Evolutionary conservation across 2,888 invertebrate species (phyloP).

Genomic region (Gryllus longicercus): DNA sequence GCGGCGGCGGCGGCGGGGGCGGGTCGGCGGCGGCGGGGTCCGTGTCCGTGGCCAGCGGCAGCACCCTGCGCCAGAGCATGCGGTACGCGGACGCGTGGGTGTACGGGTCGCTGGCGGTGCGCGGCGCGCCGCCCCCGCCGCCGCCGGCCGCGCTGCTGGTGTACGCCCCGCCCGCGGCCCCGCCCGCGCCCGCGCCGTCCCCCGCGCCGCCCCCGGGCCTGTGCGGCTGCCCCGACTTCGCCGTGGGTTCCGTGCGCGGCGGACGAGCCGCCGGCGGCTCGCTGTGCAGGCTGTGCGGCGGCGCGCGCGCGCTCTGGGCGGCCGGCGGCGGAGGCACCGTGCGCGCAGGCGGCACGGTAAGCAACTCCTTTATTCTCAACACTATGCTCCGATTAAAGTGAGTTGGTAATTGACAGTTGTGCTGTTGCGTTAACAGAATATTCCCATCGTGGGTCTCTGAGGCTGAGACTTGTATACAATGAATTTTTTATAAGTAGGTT

Average conservation of each 20-base stretch:
- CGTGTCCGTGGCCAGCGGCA: not conserved
- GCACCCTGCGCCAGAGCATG: slow-evolving; percentile 52
- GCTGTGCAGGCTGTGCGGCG: slow-evolving; percentile 78
- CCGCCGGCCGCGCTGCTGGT: not conserved
- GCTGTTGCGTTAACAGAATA: too few relatives aligned
- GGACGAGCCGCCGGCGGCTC: slow-evolving; percentile 48
- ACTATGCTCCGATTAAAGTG: too few relatives aligned
- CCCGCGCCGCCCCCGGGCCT: not conserved
- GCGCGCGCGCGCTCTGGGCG: slow-evolving; percentile 68
- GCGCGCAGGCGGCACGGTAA: slow-evolving; percentile 28
- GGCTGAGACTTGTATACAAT: too few relatives aligned
- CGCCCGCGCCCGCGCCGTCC: not conserved
- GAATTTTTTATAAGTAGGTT: too few relatives aligned
- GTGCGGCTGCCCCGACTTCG: slow-evolving; percentile 74
- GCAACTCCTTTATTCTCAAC: not conserved
- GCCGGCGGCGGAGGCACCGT: slow-evolving; percentile 32
- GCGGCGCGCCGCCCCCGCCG: slow-evolving; percentile 43
- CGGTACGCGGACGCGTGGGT: slow-evolving; percentile 82
- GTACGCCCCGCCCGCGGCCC: slow-evolving; percentile 43
- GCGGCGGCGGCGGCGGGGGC: slow-evolving; percentile 37
- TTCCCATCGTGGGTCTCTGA: too few relatives aligned
- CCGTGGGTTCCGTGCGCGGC: slow-evolving; percentile 72
- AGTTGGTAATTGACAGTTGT: too few relatives aligned
- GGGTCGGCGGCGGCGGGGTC: slow-evolving; percentile 21
- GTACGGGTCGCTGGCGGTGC: slow-evolving; percentile 65